phyloP scores from a whole-genome alignment of 2,797 vertebrate species.

The Tamandua tetradactyla region DNA sequence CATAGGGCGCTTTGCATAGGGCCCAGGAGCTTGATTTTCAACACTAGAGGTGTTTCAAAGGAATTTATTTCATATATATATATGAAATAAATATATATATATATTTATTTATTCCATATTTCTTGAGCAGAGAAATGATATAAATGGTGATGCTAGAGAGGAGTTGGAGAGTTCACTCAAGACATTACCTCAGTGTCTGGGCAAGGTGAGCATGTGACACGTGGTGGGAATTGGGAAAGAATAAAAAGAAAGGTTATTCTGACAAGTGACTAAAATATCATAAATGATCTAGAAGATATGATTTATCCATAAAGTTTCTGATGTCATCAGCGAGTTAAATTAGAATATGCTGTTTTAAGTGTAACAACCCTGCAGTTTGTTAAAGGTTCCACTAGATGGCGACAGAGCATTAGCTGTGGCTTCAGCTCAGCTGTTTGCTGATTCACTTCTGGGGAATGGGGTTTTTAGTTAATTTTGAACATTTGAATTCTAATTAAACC shows the following conservation, averaged over 20 bases:
- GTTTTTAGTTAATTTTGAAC: slow-evolving; percentile 44
- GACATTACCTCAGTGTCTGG: not conserved
- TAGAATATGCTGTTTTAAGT: not conserved
- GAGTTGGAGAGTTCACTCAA: not conserved
- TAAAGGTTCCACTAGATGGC: slow-evolving; percentile 68
- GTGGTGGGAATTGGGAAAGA: not conserved
- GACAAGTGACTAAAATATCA: not conserved
- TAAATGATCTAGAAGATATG: not conserved
- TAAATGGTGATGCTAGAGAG: not conserved
- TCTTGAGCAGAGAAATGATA: not conserved
- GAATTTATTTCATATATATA: too few species aligned
- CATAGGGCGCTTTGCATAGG: not conserved
- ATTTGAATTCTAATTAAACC: slow-evolving; percentile 59
- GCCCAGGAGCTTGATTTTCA: not conserved
- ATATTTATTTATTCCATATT: not conserved
- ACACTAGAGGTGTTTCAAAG: not conserved
- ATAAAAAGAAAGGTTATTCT: not conserved
- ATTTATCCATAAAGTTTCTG: not conserved
- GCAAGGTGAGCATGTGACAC: not conserved
- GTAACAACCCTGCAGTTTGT: slow-evolving; percentile 43
- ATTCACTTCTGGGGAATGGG: not conserved
- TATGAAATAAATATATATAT: too few species aligned
- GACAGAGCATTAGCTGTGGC: slow-evolving; percentile 58
- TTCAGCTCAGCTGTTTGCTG: not conserved
- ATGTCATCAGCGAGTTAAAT: not conserved